A percentile compares a stretch with the other conserved stretches of the same genome.
Evolutionary conservation across 2,888 invertebrate genomes (phyloP).

Genomic region (Petrolisthes cinctipes): DNA sequence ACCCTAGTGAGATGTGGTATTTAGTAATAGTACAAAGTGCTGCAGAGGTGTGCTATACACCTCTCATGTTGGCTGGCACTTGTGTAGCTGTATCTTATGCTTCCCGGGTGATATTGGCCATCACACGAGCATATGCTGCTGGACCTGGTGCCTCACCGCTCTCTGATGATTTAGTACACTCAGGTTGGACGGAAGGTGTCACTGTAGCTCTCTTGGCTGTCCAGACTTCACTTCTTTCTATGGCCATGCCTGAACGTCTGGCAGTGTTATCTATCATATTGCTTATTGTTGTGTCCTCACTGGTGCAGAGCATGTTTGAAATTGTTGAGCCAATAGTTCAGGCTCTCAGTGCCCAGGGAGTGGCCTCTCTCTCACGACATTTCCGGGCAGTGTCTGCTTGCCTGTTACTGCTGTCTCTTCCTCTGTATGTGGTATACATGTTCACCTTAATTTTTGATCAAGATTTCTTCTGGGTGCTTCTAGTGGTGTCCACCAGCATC

Average conservation of each 20-base stretch:
- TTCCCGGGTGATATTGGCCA: conserved; percentile 70
- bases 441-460: conserved; percentile 71
- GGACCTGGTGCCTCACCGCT: conserved; percentile 68
- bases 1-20: conserved; percentile 69
- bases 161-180: conserved; percentile 69
- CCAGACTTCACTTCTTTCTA: conserved; percentile 73
- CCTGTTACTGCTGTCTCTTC: conserved; percentile 70
- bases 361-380: conserved; percentile 69
- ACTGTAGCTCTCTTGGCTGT: conserved; percentile 73
- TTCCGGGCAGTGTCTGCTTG: conserved; percentile 70
- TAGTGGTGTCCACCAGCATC: conserved; percentile 73
- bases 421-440: conserved; percentile 71
- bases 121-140: conserved; percentile 70
- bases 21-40: conserved; percentile 69
- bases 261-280: conserved; percentile 73
- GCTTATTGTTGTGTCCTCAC: conserved; percentile 73
- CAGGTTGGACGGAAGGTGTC: conserved; percentile 73
- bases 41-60: conserved; percentile 72
- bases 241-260: conserved; percentile 72
- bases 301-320: conserved; percentile 74
- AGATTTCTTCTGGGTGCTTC: conserved; percentile 73
- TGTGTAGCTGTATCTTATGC: conserved; percentile 73
- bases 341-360: conserved; percentile 71
- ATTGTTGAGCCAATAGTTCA: conserved; percentile 73
- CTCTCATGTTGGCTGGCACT: conserved; percentile 72